A percentile compares a stretch with the other conserved stretches of the same genome.
Conservation (phyloP, 2,888 invertebrate genomes). For the Acrobasis consociella region DNA sequence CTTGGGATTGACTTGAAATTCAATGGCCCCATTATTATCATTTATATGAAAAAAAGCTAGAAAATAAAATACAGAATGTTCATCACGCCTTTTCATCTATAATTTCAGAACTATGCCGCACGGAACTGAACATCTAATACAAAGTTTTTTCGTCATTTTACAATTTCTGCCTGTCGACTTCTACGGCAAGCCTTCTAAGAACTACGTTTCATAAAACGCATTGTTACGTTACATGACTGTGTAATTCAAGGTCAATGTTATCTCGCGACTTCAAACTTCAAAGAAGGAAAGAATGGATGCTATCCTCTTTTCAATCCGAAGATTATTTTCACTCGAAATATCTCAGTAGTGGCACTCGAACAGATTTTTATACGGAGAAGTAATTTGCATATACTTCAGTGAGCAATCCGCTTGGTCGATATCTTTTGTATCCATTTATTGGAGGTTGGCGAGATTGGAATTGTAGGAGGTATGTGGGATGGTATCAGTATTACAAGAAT, state of each 20-base stretch:
- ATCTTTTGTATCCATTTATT: conserved; percentile 4
- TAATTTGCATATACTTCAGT: conserved; percentile 19
- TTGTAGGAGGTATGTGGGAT: not conserved
- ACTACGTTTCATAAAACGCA: no score
- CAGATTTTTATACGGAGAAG: conserved; percentile 27
- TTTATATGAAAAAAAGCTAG: no score
- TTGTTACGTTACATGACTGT: conserved; percentile 14
- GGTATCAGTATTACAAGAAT: not conserved
- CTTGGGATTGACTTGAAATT: no score
- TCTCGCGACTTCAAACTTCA: conserved; percentile 36
- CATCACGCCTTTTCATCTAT: no score
- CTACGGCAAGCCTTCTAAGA: no score
- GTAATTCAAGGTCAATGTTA: conserved; percentile 25
- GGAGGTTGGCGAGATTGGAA: conserved; percentile 1
- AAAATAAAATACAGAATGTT: no score
- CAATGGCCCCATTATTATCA: no score
- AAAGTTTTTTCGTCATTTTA: no score
- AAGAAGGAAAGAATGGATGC: conserved; percentile 39
- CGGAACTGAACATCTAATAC: no score
- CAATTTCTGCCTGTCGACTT: no score
- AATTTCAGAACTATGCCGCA: no score
- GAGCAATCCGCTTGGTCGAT: conserved; percentile 10
- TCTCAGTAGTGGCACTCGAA: conserved; percentile 28
- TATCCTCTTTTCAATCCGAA: conserved; percentile 33
- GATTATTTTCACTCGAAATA: conserved; percentile 41